These are phyloP conservation scores for Augochlora pura DNA, from an alignment of 1,140 invertebrate genomes.

Conservation along the genomic window DNA sequence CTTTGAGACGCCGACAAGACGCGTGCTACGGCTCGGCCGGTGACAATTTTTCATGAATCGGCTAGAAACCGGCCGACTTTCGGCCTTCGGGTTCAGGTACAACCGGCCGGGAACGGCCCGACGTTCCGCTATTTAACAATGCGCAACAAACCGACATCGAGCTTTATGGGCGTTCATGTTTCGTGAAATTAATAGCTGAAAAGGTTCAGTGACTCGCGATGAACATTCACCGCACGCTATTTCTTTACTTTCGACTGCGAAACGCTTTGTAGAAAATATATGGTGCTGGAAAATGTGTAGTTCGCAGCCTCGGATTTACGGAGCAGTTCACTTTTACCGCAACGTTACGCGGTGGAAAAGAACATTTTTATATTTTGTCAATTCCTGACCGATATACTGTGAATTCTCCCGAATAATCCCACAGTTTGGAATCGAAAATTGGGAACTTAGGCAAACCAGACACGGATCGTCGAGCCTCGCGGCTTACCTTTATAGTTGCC, in stretches of 20 bases:
- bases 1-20: conserved; percentile 21
- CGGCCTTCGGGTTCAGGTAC: not conserved
- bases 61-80: not conserved
- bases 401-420: too few relatives aligned
- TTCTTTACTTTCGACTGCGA: not conserved
- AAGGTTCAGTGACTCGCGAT: not conserved
- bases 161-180: not conserved
- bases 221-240: not conserved
- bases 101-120: not conserved
- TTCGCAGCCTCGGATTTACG: not conserved
- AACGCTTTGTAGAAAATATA: not conserved
- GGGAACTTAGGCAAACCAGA: too few relatives aligned
- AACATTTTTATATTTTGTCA: too few relatives aligned
- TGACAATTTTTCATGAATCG: conserved; percentile 8
- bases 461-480: too few relatives aligned
- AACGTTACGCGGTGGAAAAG: too few relatives aligned
- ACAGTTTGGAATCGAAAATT: too few relatives aligned
- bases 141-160: not conserved
- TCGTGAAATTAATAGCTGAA: not conserved
- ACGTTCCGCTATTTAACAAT: not conserved
- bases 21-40: conserved; percentile 13
- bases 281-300: not conserved
- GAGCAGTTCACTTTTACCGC: not conserved
- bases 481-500: too few relatives aligned
- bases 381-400: too few relatives aligned